phyloP scores from a whole-genome alignment of 2,113 vertebrate genomes.

The Mormyrus iriodes region DNA sequence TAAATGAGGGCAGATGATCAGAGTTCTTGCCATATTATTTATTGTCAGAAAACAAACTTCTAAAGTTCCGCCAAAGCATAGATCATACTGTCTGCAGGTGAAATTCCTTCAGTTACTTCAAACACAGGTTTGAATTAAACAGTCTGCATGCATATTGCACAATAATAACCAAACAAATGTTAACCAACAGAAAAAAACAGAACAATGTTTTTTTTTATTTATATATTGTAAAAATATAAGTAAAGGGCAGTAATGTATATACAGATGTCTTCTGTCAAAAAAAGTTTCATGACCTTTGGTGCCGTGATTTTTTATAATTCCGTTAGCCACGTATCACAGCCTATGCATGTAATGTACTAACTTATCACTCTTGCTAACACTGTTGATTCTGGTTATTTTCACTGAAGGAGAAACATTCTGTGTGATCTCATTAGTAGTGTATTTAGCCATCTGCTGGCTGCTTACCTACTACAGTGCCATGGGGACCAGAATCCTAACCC shows the following conservation, averaged over 20 bases:
- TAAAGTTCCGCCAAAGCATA: background rate
- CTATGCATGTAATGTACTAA: background rate
- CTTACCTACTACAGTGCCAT: background rate
- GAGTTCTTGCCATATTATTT: background rate
- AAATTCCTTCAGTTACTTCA: background rate
- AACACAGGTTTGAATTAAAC: background rate
- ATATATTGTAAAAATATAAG: background rate
- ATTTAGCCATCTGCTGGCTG: background rate
- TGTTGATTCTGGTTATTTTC: background rate
- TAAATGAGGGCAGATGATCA: background rate
- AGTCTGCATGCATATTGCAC: background rate
- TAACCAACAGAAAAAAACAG: background rate
- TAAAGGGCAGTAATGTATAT: background rate
- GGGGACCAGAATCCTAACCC: background rate
- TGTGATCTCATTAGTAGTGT: background rate
- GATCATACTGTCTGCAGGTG: background rate
- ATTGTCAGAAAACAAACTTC: background rate
- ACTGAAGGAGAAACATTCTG: background rate
- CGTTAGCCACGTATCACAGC: background rate
- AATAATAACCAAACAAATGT: background rate
- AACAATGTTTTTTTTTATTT: background rate
- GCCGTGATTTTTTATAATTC: background rate
- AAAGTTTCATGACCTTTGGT: background rate
- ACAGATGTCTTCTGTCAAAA: background rate
- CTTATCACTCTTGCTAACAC: background rate